Base-by-base conservation (phyloP, 2,113 vertebrate species). In the Sander lucioperca region DNA sequence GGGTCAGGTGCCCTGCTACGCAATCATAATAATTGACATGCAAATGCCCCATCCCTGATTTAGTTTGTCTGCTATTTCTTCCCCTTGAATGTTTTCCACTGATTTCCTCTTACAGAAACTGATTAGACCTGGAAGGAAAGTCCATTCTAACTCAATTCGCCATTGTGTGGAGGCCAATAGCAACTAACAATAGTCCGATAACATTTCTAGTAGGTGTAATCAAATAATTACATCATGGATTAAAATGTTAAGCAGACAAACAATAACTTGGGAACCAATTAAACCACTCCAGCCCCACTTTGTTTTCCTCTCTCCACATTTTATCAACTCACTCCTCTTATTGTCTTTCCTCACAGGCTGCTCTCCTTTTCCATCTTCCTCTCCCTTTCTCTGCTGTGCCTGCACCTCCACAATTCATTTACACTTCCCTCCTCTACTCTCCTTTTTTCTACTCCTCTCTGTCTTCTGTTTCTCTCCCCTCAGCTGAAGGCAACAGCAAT, bases 181-280 rank as follows among this genome's bases (percentile, higher is more conserved):
- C 23, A 73, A 68, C 74, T 51, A 73, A 56, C 63, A 74, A 27
- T 39, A 56, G 79, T 74, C 62, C 84, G 65, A 86, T 77, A 78
- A 80, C 54, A 78, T 39, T 85, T 82, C n/a, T 56, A 45, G 65
- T 23, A 43, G 54, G 64, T 64, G 73, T 69, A 81, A 87, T 87
- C 74, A 84, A 81, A 89, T 89, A 77, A 88, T 84, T 82, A 79
- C 71, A 77, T 68, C 50, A 56, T n/a, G 48, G 63, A 84, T 83
- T 80, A 74, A 77, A 79, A 85, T 81, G 69, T 78, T 83, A 77
- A 74, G 27, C 53, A 43, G 68, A 71, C 71, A 82, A 83, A 86
- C 64, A 86, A 65, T 63, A 72, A 84, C 45, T 72, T 36, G 14
- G 12, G 80, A 78, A 47, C 23, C 51, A 84, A 80, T 73, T 76